These are phyloP conservation scores for Sorex araneus DNA, from an alignment of 2,113 vertebrate genomes.

Conservation along the genomic window DNA sequence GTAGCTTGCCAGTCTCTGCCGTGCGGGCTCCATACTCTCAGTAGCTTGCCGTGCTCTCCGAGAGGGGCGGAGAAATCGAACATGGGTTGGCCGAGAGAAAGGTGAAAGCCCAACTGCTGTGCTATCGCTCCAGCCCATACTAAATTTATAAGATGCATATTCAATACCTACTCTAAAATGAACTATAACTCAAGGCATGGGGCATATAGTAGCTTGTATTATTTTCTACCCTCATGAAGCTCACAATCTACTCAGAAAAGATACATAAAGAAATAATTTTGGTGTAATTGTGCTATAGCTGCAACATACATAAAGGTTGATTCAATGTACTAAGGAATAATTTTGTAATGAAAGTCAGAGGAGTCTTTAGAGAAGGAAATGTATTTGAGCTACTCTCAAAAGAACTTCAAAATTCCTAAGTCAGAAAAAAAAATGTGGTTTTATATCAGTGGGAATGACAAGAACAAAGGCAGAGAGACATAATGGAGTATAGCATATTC, in stretches of 20 bases:
- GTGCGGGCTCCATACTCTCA: too few relatives aligned
- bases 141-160: background rate
- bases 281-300: background rate
- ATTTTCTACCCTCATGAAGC: background rate
- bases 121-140: too few relatives aligned
- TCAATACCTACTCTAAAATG: background rate
- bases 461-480: constrained; percentile 26
- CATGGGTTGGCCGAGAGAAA: too few relatives aligned
- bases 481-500: constrained; percentile 35
- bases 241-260: background rate
- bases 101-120: too few relatives aligned
- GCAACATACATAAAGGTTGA: background rate
- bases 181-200: fast-evolving
- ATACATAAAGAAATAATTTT: background rate
- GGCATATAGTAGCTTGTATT: background rate
- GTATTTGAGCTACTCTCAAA: constrained; percentile 55
- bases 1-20: too few relatives aligned
- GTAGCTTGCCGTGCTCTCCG: too few relatives aligned
- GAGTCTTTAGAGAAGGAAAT: background rate
- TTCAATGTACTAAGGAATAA: background rate
- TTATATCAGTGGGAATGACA: constrained; percentile 58
- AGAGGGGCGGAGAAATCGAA: too few relatives aligned
- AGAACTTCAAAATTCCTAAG: constrained; percentile 75
- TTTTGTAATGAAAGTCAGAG: background rate
- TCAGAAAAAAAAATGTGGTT: constrained; percentile 58